Percentiles rank a stretch among this genome's conserved stretches.
phyloP scores from a whole-genome alignment of 2,113 vertebrate species.

The Laterallus jamaicensis region DNA sequence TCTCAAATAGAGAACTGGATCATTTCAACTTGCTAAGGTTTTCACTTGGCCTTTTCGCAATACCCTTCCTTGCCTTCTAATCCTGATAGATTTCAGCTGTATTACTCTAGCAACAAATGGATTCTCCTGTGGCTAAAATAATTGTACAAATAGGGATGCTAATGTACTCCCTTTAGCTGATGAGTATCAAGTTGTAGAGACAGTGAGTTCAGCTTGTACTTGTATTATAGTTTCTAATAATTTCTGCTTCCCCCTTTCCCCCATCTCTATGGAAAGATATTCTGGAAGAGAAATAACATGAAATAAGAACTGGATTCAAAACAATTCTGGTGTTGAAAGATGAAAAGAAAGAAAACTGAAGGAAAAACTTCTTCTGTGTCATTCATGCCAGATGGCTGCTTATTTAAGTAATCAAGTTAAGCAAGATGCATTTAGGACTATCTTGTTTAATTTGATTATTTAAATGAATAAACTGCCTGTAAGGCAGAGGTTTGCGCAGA shows the following conservation, averaged over 20 bases:
- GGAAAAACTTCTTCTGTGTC: background rate
- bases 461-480: slow-evolving; percentile 26
- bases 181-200: slow-evolving; percentile 3
- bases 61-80: background rate
- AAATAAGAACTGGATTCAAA: slow-evolving; percentile 10
- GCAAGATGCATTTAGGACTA: slow-evolving; percentile 23
- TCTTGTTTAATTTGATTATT: slow-evolving; percentile 51
- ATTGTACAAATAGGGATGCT: slow-evolving; percentile 7
- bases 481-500: background rate
- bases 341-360: background rate
- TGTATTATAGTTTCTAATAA: slow-evolving; percentile 22
- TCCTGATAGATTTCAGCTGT: background rate
- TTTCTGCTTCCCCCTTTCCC: background rate
- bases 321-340: background rate
- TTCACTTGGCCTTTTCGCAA: background rate
- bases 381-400: slow-evolving; percentile 29
- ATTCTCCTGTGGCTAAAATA: slow-evolving; percentile 7
- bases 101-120: slow-evolving; percentile 9
- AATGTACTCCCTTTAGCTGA: background rate
- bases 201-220: background rate
- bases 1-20: background rate
- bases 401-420: slow-evolving; percentile 41
- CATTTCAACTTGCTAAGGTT: background rate
- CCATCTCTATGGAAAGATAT: background rate
- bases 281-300: background rate